Evolutionary conservation across 2,113 vertebrate species (phyloP), one percentile per base, ranked within the genome.

Genomic region (Aldabrachelys gigantea): DNA sequence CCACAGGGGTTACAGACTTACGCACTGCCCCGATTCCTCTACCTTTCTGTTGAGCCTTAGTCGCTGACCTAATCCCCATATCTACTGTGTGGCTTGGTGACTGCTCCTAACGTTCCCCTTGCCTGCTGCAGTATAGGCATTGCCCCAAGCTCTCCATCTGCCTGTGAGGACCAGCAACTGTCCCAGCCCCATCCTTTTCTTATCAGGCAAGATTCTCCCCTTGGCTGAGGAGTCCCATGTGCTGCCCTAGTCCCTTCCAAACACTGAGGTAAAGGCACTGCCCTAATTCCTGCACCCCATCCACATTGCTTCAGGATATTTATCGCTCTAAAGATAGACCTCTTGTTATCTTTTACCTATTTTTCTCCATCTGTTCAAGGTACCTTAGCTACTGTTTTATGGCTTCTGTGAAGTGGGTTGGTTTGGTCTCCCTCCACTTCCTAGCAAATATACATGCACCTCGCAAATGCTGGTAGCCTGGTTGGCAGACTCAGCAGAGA

Each of bases 351-450:
- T 47, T 69, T 90, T 41, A 44, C 8, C 57, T 35, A 5, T 85
- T 81, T 2, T 57, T 88, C 56, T 84, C 27, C 41, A 17, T 1
- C 4, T 8, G 4, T 44, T 90, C 2, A 19, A 44, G n/a, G 16
- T 81, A 83, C 49, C 47, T 95, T 41, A 69, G 80, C 89, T 88
- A 82, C 29, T 88, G 56, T 38, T 87, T 49, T 90, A 82, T 72
- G 90, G 59, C 83, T 88, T 88, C 69, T 94, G 4, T 79, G 62
- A 69, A 69, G 62, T 69, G 54, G 1, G 49, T 88, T 29, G 31
- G 13, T 91, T 95, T 96, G 83, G 53, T 86, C 78, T 49, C 65
- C 54, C 65, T 87, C 56, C 85, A 79, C 69, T 80, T 90, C 90
- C 59, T 62, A 62, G 13, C 62, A 69, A 69, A 25, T 53, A 6